Percentiles rank a stretch among this genome's conserved stretches.
Evolutionary conservation across 2,797 vertebrate species (phyloP).

Genomic region (Echeneis naucrates): DNA sequence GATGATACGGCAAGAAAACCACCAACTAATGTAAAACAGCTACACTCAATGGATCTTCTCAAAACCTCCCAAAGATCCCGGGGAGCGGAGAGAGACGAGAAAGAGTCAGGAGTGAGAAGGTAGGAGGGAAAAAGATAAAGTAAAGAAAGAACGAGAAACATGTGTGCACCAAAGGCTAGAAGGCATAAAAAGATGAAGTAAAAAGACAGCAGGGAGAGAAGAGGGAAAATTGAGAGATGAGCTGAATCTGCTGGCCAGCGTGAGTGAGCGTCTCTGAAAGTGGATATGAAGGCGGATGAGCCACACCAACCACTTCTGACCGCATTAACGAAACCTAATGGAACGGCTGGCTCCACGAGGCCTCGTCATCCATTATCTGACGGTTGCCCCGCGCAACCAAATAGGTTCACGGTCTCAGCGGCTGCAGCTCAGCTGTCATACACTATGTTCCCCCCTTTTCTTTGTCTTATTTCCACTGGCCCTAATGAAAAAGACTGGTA

Average conservation of each 20-base stretch:
- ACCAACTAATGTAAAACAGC: constrained; percentile 52
- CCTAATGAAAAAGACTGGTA: constrained; percentile 70
- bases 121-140: neutral
- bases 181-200: constrained; percentile 20
- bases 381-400: constrained; percentile 79
- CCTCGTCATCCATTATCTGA: constrained; percentile 85
- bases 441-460: constrained; percentile 51
- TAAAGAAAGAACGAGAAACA: constrained; percentile 12
- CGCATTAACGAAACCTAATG: constrained; percentile 87
- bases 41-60: constrained; percentile 10
- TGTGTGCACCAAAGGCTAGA: constrained; percentile 4
- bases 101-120: neutral
- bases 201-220: constrained; percentile 39
- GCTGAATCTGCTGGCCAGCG: constrained; percentile 48
- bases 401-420: constrained; percentile 66
- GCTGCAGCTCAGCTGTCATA: constrained; percentile 71
- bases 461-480: constrained; percentile 69
- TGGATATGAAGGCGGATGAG: constrained; percentile 83
- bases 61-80: constrained; percentile 9
- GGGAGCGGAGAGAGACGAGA: constrained; percentile 12
- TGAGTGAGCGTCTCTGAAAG: constrained; percentile 80
- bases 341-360: constrained; percentile 83
- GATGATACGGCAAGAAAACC: constrained; percentile 43
- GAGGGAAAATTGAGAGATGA: constrained; percentile 30
- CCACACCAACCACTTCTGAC: constrained; percentile 79